Conservation (phyloP, 2,888 invertebrate genomes). For the Spialia ferax region DNA sequence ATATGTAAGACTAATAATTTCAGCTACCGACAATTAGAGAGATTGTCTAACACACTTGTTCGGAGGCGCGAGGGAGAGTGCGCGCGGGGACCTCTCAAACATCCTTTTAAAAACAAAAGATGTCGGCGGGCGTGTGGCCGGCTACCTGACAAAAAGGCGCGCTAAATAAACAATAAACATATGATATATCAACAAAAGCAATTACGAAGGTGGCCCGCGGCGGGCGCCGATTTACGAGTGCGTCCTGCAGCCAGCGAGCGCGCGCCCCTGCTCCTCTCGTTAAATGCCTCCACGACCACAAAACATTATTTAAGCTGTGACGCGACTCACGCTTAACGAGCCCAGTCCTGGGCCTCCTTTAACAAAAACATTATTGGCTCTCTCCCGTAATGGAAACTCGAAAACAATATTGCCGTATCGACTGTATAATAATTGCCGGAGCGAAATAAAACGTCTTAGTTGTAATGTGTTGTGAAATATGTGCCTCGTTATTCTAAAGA, state of each 20-base stretch:
- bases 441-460: conserved; percentile 35
- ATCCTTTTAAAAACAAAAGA: conserved; percentile 46
- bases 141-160: conserved; percentile 74
- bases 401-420: conserved; percentile 34
- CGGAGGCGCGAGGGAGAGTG: conserved; percentile 6
- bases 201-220: conserved; percentile 70
- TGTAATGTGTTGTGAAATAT: conserved; percentile 39
- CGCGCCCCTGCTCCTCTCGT: conserved; percentile 16
- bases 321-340: conserved; percentile 57
- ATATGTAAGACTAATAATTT: too few species aligned
- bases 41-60: conserved; percentile 30
- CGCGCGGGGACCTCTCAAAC: conserved; percentile 17
- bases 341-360: conserved; percentile 50
- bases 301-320: conserved; percentile 63
- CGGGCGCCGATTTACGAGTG: conserved; percentile 63
- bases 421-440: conserved; percentile 23
- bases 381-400: conserved; percentile 40
- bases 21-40: conserved; percentile 13
- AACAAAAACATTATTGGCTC: conserved; percentile 50
- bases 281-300: conserved; percentile 32
- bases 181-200: conserved; percentile 78
- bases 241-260: conserved; percentile 53
- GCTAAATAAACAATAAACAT: conserved; percentile 77
- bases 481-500: conserved; percentile 30
- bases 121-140: conserved; percentile 45